Evolutionary conservation across 2,888 invertebrate genomes (phyloP), one percentile per base, ranked within the genome.

Genomic region (Mallateleia sp.): DNA sequence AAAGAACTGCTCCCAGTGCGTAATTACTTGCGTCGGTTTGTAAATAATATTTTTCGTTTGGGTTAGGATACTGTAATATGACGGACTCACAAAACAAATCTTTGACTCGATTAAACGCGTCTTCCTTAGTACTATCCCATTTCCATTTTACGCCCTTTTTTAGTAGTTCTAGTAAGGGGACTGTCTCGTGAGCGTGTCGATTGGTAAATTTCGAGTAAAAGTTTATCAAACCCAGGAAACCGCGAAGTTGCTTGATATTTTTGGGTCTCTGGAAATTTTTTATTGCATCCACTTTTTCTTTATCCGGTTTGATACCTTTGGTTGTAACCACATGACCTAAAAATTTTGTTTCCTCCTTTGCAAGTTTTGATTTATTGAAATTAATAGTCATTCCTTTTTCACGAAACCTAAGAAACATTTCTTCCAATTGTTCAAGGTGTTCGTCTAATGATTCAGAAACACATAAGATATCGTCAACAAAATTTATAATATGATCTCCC

Each of bases 51-150:
- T n/a, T n/a, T n/a, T n/a, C n/a, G n/a, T n/a, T n/a, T n/a, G n/a
- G n/a, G n/a, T n/a, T n/a, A n/a, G n/a, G n/a, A n/a, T n/a, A n/a
- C n/a, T n/a, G n/a, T n/a, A n/a, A 32, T 1, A 47, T 24, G 9
- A 79, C 15, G 2, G 32, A 14, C 5, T 83, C 20, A 15, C 47
- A 64, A 22, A 89, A 89, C 2, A 81, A 11, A 0, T 18, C 7
- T 32, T 89, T 89, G 1, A 79, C 28, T n/a, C 25, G 22, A 7
- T 69, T 25, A 50, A 89, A 89, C 0, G 80, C 81, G 2, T 20
- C 18, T 42, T 87, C 28, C 11, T 84, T 45, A 9, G 66, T n/a
- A 0, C 28, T 20, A 0, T 9, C 52, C 89, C 83, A 89, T 14
- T 62, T 9, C 62, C 71, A 90, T 56, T n/a, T n/a, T n/a, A n/a